Percentiles rank a stretch among this genome's conserved stretches.
Evolutionary conservation across 2,888 invertebrate species (phyloP).

Genomic region (Chaitophorus viminalis): DNA sequence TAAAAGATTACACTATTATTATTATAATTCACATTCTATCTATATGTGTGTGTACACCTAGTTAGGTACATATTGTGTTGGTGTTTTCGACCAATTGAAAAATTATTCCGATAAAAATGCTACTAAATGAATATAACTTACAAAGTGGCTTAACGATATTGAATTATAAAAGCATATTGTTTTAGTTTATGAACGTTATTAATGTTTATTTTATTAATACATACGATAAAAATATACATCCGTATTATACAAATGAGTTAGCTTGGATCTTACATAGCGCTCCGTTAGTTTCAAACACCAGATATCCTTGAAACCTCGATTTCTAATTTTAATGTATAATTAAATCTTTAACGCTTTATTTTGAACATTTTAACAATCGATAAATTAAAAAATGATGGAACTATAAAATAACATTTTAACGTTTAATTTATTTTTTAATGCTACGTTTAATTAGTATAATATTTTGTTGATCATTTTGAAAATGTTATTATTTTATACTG

Average conservation of each 20-base stretch:
- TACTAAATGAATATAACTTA: conserved; percentile 4
- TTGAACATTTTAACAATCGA: background rate
- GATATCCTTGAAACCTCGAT: conserved; percentile 40
- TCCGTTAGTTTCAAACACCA: conserved; percentile 19
- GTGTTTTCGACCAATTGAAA: background rate
- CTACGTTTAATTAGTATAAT: background rate
- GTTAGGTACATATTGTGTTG: too few species aligned
- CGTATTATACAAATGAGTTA: conserved; percentile 5
- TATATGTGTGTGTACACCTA: background rate
- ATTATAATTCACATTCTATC: background rate
- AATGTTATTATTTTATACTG: background rate
- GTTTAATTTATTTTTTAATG: background rate
- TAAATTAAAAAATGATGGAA: background rate
- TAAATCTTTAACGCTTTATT: background rate
- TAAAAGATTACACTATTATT: conserved; percentile 1
- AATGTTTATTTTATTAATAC: conserved; percentile 1
- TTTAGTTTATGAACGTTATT: background rate
- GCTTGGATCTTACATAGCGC: background rate
- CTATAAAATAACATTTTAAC: background rate
- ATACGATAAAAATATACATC: background rate
- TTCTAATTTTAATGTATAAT: conserved; percentile 23
- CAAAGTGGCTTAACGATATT: background rate
- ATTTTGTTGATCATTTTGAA: background rate
- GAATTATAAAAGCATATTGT: background rate
- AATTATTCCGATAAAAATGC: background rate